Percentiles rank a stretch among this genome's conserved stretches.
These are phyloP conservation scores for Phaenicophaeus curvirostris DNA, from an alignment of 2,797 vertebrate species.

Conservation along the genomic window DNA sequence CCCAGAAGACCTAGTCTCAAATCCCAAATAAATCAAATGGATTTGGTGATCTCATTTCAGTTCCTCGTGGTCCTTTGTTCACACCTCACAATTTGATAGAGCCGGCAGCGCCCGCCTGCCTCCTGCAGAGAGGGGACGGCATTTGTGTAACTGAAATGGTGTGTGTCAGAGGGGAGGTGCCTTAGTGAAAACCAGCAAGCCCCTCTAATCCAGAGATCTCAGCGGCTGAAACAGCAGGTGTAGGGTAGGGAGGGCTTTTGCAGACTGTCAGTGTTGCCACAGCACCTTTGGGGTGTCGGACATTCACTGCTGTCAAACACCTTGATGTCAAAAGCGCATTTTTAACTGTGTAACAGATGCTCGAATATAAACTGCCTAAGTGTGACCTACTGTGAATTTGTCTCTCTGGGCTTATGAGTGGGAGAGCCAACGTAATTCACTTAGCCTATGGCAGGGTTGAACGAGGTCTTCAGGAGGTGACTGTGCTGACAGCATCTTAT, in stretches of 20 bases:
- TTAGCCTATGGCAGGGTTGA: neutral
- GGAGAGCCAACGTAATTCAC: neutral
- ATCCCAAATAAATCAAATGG: conserved; percentile 28
- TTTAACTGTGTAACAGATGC: neutral
- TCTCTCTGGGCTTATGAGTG: neutral
- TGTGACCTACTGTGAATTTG: neutral
- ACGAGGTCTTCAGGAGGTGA: neutral
- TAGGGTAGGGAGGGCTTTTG: neutral
- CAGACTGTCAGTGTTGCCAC: neutral
- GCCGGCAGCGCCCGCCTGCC: neutral
- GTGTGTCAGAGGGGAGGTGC: neutral
- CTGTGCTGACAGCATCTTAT: neutral
- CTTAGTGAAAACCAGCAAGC: neutral
- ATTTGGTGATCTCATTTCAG: conserved; percentile 50
- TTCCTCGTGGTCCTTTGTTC: neutral
- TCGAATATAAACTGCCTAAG: neutral
- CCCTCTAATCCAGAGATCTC: neutral
- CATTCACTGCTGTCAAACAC: neutral
- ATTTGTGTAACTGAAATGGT: neutral
- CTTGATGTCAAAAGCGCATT: neutral
- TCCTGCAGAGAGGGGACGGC: neutral
- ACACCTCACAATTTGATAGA: neutral
- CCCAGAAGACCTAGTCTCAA: conserved; percentile 34
- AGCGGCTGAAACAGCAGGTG: neutral
- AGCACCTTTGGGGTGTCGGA: neutral